Evolutionary conservation across 1,140 invertebrate genomes (phyloP), one percentile per base, ranked within the genome.

Genomic region (Xylocopa sonorina): DNA sequence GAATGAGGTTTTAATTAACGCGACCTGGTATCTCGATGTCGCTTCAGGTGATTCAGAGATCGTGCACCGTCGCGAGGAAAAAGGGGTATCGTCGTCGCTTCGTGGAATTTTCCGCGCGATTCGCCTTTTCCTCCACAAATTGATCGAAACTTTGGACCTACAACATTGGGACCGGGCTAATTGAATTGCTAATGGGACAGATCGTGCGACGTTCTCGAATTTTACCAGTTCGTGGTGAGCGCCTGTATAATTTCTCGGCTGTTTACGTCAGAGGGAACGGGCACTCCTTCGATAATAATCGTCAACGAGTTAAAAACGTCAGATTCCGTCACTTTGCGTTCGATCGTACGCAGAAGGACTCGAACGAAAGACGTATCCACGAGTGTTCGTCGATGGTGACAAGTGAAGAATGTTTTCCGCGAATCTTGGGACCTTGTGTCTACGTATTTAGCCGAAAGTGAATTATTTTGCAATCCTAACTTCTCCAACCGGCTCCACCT

Each of bases 1-100:
- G 50, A 75, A 64, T 32, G 60, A 51, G 62, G 48, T 51, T 75
- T 75, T 63, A 75, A 75, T 75, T 75, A 75, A n/a, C 46, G 60
- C 58, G 46, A 50, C 46, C 32, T 43, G 46, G 62, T 75, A 74
- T 74, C 48, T 14, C 21, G 41, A 48, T 32, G 58, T 66, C 48
- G 46, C 46, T 68, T 48, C 27, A 41, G 58, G 58, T 62, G 38
- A 62, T 62, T 34, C 29, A 24, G 51, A 50, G 38, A 64, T 64
- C 62, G 21, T 27, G 32, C 12, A n/a, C 27, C 5, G 14, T 2
- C 10, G 27, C 7, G 34, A 38, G 14, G 16, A 32, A 48, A 24
- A 34, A 68, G 51, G 64, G 51, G 34, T 51, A 34, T 51, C 64
- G 24, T 51, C 21, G 48, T 29, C 21, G 29, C 29, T n/a, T 41